Base-by-base conservation (phyloP, 2,888 invertebrate species). In the Chirona hameri region DNA sequence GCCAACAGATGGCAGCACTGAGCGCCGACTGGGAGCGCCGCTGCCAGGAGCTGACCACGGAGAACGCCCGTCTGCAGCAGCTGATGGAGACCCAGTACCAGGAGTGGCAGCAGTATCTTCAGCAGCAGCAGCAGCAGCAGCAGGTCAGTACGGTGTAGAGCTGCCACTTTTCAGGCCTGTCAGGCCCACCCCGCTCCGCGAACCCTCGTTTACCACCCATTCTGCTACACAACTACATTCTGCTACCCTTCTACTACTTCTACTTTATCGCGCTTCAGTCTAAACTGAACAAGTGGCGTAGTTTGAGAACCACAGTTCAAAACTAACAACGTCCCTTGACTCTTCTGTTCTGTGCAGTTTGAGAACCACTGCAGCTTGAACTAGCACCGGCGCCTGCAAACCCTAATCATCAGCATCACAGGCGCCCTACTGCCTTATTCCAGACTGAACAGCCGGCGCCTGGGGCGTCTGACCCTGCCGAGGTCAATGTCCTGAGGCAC, bases 11-110 rank as follows among this genome's bases (percentile, higher is more conserved):
- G 80, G 52, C 80, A 27, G 80, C 80, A 27, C 52, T 80, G 29
- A 27, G n/a, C 27, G 52, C 80, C 14, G 48, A 48, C 52, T 80
- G 80, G 52, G 80, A 80, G 52, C 52, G 29, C 15, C 80, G 52
- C 27, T 4, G 48, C 52, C 27, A 48, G 29, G 52, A 52, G 29
- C 12, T 80, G 15, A 9, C 52, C 4, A 10, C 12, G 15, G 80
- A 80, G 14, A 80, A 80, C 52, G 27, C 29, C 21, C 80, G 52
- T 7, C 80, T 80, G 14, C 48, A 80, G 15, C 27, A 80, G 80
- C n/a, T 55, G 7, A 9, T 80, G 52, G 52, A 80, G 1, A 2
- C 24, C 2, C 79, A 29, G 18, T n/a, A 80, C 27, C 80, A 80
- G 27, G 46, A 80, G 15, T 10, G 15, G n/a, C 79, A 79, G 79